These are phyloP conservation scores for Gnathochromis pfefferi DNA, from an alignment of 2,113 vertebrate genomes.

Conservation along the genomic window DNA sequence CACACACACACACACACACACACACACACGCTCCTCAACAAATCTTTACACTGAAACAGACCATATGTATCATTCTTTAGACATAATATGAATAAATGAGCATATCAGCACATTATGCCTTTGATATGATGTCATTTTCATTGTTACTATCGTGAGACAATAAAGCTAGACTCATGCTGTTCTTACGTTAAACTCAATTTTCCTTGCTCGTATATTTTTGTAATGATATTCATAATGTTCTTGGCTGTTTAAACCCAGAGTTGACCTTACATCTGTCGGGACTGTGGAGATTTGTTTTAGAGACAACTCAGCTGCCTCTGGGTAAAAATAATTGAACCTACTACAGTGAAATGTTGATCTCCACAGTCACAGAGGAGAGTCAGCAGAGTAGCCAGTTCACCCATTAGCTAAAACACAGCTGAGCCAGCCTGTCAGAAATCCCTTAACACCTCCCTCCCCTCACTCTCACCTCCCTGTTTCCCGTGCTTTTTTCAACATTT, in stretches of 20 bases:
- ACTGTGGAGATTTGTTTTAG: not conserved
- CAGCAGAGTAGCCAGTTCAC: conserved; percentile 8
- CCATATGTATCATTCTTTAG: not conserved
- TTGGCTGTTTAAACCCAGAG: not conserved
- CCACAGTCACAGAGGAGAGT: conserved; percentile 3
- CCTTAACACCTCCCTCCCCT: not conserved
- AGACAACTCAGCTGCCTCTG: not conserved
- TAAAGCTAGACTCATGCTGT: not conserved
- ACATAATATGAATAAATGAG: not conserved
- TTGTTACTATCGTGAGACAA: not conserved
- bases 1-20: not conserved
- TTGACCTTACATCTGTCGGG: not conserved
- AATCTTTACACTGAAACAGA: not conserved
- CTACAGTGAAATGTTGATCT: not conserved
- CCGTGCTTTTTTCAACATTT: not conserved
- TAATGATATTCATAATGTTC: not conserved
- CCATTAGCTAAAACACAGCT: conserved; percentile 49
- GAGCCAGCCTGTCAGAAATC: conserved; percentile 21
- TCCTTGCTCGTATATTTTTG: not conserved
- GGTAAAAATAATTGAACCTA: not conserved
- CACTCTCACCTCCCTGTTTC: not conserved
- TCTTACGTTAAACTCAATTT: not conserved
- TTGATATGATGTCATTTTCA: not conserved
- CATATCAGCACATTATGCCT: not conserved
- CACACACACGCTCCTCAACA: not conserved